phyloP scores from a whole-genome alignment of 2,113 vertebrate genomes.

The Entomyzon cyanotis region DNA sequence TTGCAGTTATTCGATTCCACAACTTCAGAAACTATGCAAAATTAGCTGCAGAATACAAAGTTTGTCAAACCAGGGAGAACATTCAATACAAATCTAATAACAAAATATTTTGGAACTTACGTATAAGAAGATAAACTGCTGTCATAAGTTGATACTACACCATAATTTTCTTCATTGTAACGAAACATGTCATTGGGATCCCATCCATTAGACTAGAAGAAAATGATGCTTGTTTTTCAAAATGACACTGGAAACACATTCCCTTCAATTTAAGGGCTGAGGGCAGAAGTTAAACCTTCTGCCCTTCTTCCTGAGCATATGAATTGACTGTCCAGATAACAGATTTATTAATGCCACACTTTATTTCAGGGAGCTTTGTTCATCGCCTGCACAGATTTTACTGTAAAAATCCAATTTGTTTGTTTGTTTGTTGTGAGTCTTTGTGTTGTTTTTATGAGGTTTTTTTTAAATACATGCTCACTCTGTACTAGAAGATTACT shows the following conservation, averaged over 20 bases:
- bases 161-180: conserved; percentile 98
- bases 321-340: background rate
- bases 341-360: background rate
- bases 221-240: conserved; percentile 66
- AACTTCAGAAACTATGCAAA: background rate
- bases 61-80: conserved; percentile 9
- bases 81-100: conserved; percentile 26
- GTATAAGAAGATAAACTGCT: conserved; percentile 98
- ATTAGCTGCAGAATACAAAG: background rate
- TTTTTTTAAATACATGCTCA: background rate
- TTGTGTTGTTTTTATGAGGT: background rate
- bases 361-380: background rate
- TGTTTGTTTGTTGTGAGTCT: background rate
- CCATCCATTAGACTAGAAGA: conserved; percentile 96
- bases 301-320: background rate
- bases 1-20: background rate
- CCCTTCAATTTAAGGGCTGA: conserved; percentile 1
- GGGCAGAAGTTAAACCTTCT: conserved; percentile 1
- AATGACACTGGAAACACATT: conserved; percentile 53
- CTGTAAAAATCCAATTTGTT: background rate
- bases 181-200: conserved; percentile 99
- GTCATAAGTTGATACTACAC: conserved; percentile 96
- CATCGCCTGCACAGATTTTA: background rate
- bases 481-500: background rate
- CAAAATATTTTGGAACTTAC: conserved; percentile 79